Base-by-base conservation (phyloP, 2,888 invertebrate species). In the Sclerodermus sp. region DNA sequence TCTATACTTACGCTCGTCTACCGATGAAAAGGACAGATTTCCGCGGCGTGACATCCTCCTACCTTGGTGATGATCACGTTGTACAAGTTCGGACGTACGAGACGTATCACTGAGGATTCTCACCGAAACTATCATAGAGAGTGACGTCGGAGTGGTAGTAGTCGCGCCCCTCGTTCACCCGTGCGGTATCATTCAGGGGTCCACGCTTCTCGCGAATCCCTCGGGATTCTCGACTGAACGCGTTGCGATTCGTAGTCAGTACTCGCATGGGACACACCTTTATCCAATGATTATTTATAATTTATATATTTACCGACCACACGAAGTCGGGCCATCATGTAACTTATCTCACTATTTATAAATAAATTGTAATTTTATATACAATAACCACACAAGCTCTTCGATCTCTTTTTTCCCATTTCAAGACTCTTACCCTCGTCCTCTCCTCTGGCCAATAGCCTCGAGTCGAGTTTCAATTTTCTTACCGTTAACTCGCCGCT, bases 351-450 rank as follows among this genome's bases (percentile, higher is more conserved):
- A 56, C 55, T 67, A 67, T 67, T 68, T 67, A 68, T 67, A 62
- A 67, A 68, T 67, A 67, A 68, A 67, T 62, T 49, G 45, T 67
- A 60, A 66, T 67, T 67, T 67, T 67, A 56, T 66, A 65, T 32
- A 50, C 12, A 34, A n/a, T 34, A 34, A 8, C 12, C 34, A 34
- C 23, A 30, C 30, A 30, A 30, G n/a, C n/a, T n/a, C 13, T 40
- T 17, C 8, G 4, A 5, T 40, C 18, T 17, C 40, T 6, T 17
- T 40, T 23, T 23, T 23, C 23, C 23, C 8, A 5, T 23, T 23
- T 8, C 8, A 23, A 5, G 23, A 23, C 8, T 23, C 23, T 5
- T 23, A 23, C 8, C 23, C 23, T 23, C n/a, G n/a, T n/a, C n/a
- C n/a, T n/a, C n/a, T n/a, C n/a, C n/a, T n/a, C n/a, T n/a, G n/a